phyloP scores from a whole-genome alignment of 2,113 vertebrate species.

The Copsychus sechellarum region DNA sequence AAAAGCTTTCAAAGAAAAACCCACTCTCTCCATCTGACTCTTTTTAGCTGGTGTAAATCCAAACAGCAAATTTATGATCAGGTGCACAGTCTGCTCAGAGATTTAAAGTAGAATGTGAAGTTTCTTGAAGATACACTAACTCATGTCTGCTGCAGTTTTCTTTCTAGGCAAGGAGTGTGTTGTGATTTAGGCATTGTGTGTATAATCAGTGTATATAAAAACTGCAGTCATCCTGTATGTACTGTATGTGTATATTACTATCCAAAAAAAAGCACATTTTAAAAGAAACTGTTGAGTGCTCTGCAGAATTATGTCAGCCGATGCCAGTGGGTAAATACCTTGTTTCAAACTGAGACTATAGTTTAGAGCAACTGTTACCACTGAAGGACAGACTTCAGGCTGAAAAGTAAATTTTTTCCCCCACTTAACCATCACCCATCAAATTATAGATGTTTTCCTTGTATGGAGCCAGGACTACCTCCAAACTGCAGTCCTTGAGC shows the following conservation, averaged over 20 bases:
- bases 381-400: background rate
- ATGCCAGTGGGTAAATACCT: background rate
- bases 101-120: background rate
- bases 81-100: background rate
- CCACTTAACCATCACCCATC: background rate
- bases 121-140: background rate
- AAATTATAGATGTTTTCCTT: background rate
- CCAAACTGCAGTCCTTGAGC: background rate
- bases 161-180: background rate
- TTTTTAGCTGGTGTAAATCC: background rate
- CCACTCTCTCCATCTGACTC: background rate
- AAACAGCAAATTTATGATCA: background rate
- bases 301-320: background rate
- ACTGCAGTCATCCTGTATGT: background rate
- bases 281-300: background rate
- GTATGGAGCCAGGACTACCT: background rate
- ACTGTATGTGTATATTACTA: background rate
- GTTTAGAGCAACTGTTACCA: background rate
- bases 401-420: background rate
- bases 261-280: slow-evolving; percentile 8
- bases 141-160: background rate
- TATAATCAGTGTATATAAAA: background rate
- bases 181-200: background rate
- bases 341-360: background rate
- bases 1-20: background rate